Base-by-base conservation (phyloP, 2,797 vertebrate species). In the Halcyon badia region DNA sequence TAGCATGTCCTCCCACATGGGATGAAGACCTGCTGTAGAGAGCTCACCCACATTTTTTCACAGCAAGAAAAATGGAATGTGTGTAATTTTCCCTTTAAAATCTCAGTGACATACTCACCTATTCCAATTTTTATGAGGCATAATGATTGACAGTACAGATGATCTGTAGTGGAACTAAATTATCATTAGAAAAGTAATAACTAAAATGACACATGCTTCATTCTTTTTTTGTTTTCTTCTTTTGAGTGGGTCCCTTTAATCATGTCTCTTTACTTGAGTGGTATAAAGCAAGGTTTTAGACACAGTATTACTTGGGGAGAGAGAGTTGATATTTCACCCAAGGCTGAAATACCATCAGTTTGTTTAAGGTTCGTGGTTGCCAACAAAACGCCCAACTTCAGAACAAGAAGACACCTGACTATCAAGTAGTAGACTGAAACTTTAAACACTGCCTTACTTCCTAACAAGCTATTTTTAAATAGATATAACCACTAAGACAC, bases 381-480 rank as follows among this genome's bases (percentile, higher is more conserved):
- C 9, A 65, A 10, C 8, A n/a, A 46, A 76, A 4, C 42, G 9
- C 17, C 31, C 54, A 65, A 21, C 30, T 78, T 81, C 52, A 16
- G 44, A 61, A 61, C 4, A 60, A 31, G 15, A 80, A 62, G 22
- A 5, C 57, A 33, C 7, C 18, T 46, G 20, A 28, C 16, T 75
- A 18, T 46, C 4, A 37, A 15, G 62, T 5, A 73, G 7, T 5
- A 49, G 33, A 9, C 24, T 71, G 56, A 91, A 82, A 72, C 14
- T 7, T 39, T 49, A 6, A 83, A 39, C 17, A 35, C 30, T 72
- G 17, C 11, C 4, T 48, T 78, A 83, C 28, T 58, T 42, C 24
- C 28, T 15, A 28, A 5, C 0, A 0, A 58, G 28, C 33, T 14
- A 4, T 44, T 35, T 79, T 69, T 25, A 19, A 70, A 14, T 4